These are phyloP conservation scores for Beris morrisii DNA, from an alignment of 2,888 invertebrate species.

Conservation along the genomic window DNA sequence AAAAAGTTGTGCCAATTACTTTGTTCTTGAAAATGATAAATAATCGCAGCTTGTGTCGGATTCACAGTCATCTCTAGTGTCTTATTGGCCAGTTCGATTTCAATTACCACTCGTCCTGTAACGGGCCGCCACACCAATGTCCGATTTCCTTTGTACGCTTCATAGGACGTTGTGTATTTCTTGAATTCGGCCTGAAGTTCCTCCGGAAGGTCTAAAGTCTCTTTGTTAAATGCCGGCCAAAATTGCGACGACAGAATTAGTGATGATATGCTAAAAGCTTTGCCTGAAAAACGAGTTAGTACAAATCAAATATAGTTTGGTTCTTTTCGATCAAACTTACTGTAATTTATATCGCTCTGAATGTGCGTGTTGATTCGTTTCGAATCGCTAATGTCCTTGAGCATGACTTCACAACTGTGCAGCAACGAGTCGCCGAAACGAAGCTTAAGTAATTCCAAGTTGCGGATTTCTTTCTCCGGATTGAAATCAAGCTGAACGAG, in stretches of 20 bases:
- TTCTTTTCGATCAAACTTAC: constrained; percentile 42
- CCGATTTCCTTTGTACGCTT: constrained; percentile 87
- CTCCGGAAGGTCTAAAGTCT: constrained; percentile 83
- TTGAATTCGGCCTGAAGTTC: constrained; percentile 79
- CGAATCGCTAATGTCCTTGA: constrained; percentile 95
- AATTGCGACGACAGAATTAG: constrained; percentile 97
- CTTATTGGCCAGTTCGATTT: constrained; percentile 83
- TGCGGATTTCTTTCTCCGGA: constrained; percentile 87
- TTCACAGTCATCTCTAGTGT: constrained; percentile 81
- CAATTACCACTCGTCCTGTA: constrained; percentile 86
- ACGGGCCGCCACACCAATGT: constrained; percentile 94
- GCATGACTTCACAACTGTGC: constrained; percentile 97
- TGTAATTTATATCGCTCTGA: constrained; percentile 66
- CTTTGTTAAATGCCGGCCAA: constrained; percentile 97
- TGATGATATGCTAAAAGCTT: constrained; percentile 71
- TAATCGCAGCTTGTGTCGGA: constrained; percentile 91
- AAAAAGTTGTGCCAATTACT: constrained; percentile 54
- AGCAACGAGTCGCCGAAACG: constrained; percentile 95
- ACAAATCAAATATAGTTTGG: too few relatives aligned
- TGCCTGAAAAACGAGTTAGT: constrained; percentile 39
- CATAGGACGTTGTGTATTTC: constrained; percentile 86
- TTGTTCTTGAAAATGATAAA: constrained; percentile 90
- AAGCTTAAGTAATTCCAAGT: constrained; percentile 89
- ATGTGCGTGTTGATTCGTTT: constrained; percentile 87
- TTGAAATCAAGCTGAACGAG: constrained; percentile 81